Evolutionary conservation across 2,888 invertebrate genomes (phyloP).

Genomic region (Rotaria socialis): DNA sequence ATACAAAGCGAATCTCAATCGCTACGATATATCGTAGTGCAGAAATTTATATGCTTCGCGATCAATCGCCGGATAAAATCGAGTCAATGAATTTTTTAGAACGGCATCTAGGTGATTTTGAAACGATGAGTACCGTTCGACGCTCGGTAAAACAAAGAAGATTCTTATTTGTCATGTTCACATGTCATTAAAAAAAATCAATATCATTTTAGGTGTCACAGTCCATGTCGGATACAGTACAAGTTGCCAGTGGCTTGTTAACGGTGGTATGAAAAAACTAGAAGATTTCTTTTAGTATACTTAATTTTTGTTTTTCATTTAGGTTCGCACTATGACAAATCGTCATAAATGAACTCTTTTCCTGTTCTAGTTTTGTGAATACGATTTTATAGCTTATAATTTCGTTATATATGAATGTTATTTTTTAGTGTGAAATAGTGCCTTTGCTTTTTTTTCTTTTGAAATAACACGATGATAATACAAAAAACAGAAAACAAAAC

Average conservation of each 20-base stretch:
- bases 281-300: not conserved
- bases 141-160: not conserved
- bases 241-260: not conserved
- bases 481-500: constrained; percentile 25
- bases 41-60: constrained; percentile 83
- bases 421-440: not conserved
- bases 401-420: not conserved
- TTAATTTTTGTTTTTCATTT: not conserved
- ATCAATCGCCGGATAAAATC: constrained; percentile 69
- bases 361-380: not conserved
- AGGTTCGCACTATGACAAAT: not conserved
- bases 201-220: not conserved
- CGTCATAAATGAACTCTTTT: not conserved
- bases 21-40: constrained; percentile 82
- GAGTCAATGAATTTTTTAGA: constrained; percentile 76
- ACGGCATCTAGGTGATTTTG: not conserved
- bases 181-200: no score
- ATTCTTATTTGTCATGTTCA: no score
- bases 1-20: constrained; percentile 74
- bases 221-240: not conserved
- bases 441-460: not conserved
- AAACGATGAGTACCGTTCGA: constrained; percentile 64
- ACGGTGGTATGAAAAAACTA: not conserved
- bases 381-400: not conserved
- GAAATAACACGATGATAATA: not conserved